phyloP scores from a whole-genome alignment of 1,140 invertebrate species.

The Bacillus rossius region DNA sequence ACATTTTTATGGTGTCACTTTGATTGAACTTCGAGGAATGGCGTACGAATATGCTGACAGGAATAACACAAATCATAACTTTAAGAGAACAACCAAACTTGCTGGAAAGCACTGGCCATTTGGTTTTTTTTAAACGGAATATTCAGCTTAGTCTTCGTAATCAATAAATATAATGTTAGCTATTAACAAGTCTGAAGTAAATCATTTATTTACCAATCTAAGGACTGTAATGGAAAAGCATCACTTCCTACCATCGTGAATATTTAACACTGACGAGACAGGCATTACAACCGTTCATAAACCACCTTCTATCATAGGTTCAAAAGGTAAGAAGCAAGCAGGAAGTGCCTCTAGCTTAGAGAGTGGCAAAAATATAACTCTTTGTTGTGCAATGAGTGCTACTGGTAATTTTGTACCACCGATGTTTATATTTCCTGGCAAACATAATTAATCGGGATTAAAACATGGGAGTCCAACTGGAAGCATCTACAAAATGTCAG shows the following conservation, averaged over 20 bases:
- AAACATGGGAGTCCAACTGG: conserved; percentile 20
- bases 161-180: neutral
- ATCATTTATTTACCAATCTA: conserved; percentile 4
- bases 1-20: neutral
- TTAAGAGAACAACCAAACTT: neutral
- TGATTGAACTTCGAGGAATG: neutral
- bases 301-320: neutral
- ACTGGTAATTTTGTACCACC: conserved; percentile 36
- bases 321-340: conserved; percentile 33
- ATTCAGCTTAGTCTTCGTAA: neutral
- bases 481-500: neutral
- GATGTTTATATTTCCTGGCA: conserved; percentile 37
- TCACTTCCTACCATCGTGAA: neutral
- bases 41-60: neutral
- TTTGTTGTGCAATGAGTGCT: conserved; percentile 33
- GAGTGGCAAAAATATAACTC: conserved; percentile 30
- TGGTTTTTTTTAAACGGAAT: neutral
- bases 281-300: conserved; percentile 4
- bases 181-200: neutral
- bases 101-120: neutral
- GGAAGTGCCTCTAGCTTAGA: conserved; percentile 33
- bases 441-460: conserved; percentile 30
- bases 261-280: conserved; percentile 2
- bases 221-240: neutral
- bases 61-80: neutral